A percentile compares a stretch with the other conserved stretches of the same genome.
Evolutionary conservation across 2,113 vertebrate genomes (phyloP).

Genomic region (Verasper variegatus): DNA sequence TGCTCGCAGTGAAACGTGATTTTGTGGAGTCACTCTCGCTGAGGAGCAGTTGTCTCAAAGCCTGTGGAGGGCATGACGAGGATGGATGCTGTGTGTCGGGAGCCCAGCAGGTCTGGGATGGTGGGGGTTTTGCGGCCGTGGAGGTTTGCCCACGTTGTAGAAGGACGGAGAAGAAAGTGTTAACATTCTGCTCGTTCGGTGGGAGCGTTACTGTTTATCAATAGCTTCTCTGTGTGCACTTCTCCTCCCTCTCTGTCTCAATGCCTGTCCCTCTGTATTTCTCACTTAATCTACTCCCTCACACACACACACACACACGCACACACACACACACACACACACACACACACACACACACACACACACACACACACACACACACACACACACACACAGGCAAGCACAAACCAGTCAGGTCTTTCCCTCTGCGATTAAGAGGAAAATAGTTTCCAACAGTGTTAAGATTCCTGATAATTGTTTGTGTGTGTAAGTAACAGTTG

Average conservation of each 20-base stretch:
- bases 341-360: constrained; percentile 5
- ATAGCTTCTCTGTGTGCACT: constrained; percentile 74
- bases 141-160: constrained; percentile 2
- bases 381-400: not conserved
- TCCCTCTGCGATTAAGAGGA: constrained; percentile 1
- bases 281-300: constrained; percentile 7
- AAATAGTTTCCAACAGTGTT: constrained; percentile 24
- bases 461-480: constrained; percentile 28
- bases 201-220: constrained; percentile 67
- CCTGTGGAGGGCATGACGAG: constrained; percentile 32
- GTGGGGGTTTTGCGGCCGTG: constrained; percentile 20
- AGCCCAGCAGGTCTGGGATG: constrained; percentile 41
- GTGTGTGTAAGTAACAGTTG: not conserved
- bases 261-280: constrained; percentile 32
- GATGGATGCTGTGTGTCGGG: constrained; percentile 54
- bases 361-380: not conserved
- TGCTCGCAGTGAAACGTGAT: constrained; percentile 36
- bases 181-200: constrained; percentile 57
- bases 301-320: not conserved
- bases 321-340: not conserved
- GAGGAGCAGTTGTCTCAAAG: constrained; percentile 35
- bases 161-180: constrained; percentile 55
- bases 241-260: constrained; percentile 39
- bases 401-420: constrained; percentile 15
- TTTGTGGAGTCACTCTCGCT: constrained; percentile 43